Base-by-base conservation (phyloP, 37 sponge, comb jelly and placozoan species). In the Beroe ovata region DNA sequence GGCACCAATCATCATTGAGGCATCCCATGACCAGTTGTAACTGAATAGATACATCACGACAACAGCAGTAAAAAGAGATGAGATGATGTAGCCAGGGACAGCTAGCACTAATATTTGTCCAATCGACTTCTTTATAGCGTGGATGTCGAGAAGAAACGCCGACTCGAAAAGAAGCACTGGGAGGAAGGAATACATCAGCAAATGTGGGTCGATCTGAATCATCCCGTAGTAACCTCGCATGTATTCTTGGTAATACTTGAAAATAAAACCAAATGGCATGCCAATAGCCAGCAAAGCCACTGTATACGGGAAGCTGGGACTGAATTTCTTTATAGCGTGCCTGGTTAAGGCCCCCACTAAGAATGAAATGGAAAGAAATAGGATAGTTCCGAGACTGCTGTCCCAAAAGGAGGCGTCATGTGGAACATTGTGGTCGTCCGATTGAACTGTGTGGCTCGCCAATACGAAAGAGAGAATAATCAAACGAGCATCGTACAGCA, bases 71-170 rank as follows among this genome's bases (percentile, higher is more conserved):
- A 94, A 60, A 16, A 92, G 69, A 0, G 94, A 90, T 33, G 89
- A 71, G 32, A 93, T 0, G 29, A 93, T 38, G 37, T 94, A 91
- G 0, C 96, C 96, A 0, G 96, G 96, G 0, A 94, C 93, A 16
- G 96, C 96, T 35, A 96, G 90, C 0, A 92, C 42, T 29, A 96
- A 33, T 1, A 92, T 71, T 88, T 96, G 96, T 0, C 90, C 92
- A 59, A 94, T 69, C 0, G 94, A 94, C 91, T 94, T 96, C 90
- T 93, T 93, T 89, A 96, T 94, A 0, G 94, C 94, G 89, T 96
- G 96, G 0, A 96, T 93, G 60, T 96, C 94, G 93, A 96, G 92
- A n/a, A 89, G 90, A 91, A 96, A 96, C 25, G 96, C 96, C 38
- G 93, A 92, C 88, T 96, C 96, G 42, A 96, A 96, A 6, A 96